Percentiles rank a stretch among this genome's conserved stretches.
These are phyloP conservation scores for Epinephelus cyanopodus DNA, from an alignment of 2,113 vertebrate species.

Conservation along the genomic window DNA sequence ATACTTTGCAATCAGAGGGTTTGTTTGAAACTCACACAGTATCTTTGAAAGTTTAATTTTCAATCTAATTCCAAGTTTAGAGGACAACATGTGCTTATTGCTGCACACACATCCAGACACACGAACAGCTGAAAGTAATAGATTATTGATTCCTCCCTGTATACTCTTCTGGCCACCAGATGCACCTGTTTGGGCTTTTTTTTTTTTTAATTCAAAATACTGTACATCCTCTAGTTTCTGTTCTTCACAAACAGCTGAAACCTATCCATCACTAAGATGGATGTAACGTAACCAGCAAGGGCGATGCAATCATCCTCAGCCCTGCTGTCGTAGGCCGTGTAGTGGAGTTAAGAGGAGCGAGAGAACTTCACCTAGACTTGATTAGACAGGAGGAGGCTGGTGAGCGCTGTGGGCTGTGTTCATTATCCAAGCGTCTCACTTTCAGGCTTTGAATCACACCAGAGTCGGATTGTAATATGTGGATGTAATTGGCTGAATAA, in stretches of 20 bases:
- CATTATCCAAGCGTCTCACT: conserved; percentile 44
- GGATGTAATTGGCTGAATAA: conserved; percentile 46
- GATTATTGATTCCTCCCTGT: conserved; percentile 60
- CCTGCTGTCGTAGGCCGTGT: conserved; percentile 14
- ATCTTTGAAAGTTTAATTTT: conserved; percentile 7
- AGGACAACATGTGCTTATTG: not conserved
- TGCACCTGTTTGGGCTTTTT: conserved; percentile 1
- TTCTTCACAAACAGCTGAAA: conserved; percentile 3
- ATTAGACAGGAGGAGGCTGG: conserved; percentile 54
- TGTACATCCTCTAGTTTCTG: not conserved
- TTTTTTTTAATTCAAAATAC: conserved; percentile 31
- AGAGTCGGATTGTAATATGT: conserved; percentile 13
- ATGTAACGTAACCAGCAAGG: not conserved
- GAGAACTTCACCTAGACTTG: conserved; percentile 46
- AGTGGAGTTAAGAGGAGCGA: conserved; percentile 26
- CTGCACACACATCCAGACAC: not conserved
- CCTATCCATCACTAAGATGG: conserved; percentile 51
- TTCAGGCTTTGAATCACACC: conserved; percentile 34
- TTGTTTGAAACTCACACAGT: not conserved
- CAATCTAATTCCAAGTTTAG: not conserved
- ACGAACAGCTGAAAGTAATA: conserved; percentile 32
- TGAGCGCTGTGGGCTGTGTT: conserved; percentile 39
- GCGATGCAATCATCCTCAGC: conserved; percentile 71
- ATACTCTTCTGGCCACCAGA: not conserved
- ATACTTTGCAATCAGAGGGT: not conserved